A percentile compares a stretch with the other conserved stretches of the same genome.
Conservation (phyloP, 2,888 invertebrate genomes). For the Dicranocentrus wangi region DNA sequence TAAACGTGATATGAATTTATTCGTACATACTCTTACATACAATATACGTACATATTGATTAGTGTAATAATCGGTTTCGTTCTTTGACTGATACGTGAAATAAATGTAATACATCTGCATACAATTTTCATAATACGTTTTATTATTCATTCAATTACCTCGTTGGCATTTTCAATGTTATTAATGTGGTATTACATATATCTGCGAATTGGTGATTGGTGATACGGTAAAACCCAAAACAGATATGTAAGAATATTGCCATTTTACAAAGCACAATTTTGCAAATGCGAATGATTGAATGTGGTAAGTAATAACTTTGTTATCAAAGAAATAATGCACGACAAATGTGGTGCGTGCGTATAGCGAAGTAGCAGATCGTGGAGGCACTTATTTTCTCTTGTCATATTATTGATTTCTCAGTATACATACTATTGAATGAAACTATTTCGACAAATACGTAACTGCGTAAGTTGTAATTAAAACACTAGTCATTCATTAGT, state of each 20-base stretch:
- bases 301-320: background rate
- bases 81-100: background rate
- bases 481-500: no score
- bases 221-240: conserved; percentile 18
- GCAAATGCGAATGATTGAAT: conserved; percentile 25
- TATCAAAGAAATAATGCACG: background rate
- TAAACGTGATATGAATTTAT: background rate
- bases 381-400: conserved; percentile 16
- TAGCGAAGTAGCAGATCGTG: background rate
- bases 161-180: conserved; percentile 9
- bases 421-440: background rate
- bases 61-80: background rate
- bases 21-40: background rate
- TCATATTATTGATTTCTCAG: background rate
- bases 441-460: background rate
- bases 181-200: background rate
- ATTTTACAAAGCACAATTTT: conserved; percentile 61
- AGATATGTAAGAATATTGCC: conserved; percentile 63
- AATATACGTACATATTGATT: background rate
- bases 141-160: background rate
- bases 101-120: background rate
- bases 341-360: background rate
- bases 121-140: background rate
- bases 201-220: background rate
- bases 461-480: background rate